Evolutionary conservation across 2,113 vertebrate species (phyloP).

Genomic region (Psittacula cyanocephala): DNA sequence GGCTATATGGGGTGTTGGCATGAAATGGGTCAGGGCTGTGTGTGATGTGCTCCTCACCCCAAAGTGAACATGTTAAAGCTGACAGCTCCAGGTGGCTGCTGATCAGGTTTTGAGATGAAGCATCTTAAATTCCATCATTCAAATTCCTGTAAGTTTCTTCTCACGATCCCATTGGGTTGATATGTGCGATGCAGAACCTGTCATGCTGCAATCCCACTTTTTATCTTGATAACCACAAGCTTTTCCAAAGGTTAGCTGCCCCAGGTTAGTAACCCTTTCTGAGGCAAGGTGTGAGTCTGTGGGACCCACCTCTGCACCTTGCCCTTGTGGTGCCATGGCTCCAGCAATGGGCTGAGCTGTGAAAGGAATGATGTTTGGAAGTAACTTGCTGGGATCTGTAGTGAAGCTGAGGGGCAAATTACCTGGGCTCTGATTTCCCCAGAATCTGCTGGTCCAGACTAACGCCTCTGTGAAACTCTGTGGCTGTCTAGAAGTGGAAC

Average conservation of each 20-base stretch:
- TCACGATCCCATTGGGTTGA: background rate
- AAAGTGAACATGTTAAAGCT: background rate
- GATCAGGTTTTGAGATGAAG: background rate
- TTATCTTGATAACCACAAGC: background rate
- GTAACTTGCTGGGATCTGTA: background rate
- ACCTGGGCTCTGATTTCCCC: background rate
- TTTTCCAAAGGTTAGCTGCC: background rate
- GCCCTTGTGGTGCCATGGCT: background rate
- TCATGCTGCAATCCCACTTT: background rate
- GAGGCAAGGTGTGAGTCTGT: background rate
- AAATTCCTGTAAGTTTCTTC: background rate
- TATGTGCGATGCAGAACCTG: background rate
- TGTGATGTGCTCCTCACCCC: background rate
- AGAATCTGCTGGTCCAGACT: background rate
- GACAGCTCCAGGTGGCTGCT: background rate
- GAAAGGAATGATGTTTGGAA: background rate
- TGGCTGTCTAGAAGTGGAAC: background rate
- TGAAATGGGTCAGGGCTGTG: background rate
- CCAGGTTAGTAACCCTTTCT: background rate
- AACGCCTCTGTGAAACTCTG: background rate
- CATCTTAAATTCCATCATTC: background rate
- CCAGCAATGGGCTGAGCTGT: background rate
- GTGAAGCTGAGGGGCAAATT: background rate
- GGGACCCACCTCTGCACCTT: background rate
- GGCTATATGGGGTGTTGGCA: rapidly evolving